Base-by-base conservation (phyloP, 2,797 vertebrate genomes). In the Eupleurogrammus muticus region DNA sequence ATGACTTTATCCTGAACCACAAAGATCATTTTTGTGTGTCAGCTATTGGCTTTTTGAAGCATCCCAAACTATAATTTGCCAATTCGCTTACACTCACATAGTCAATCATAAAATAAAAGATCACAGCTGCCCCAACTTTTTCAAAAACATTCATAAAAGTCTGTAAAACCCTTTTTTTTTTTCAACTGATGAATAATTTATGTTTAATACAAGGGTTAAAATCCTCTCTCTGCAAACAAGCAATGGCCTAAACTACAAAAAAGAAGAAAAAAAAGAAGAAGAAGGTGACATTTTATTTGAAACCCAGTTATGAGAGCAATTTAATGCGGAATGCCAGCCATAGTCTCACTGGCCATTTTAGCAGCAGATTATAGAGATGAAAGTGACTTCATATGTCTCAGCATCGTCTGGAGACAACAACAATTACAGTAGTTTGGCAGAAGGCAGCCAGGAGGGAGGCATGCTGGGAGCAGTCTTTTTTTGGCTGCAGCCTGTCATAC, bases 381-480 rank as follows among this genome's bases (percentile, higher is more conserved):
- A 87, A 90, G 80, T 52, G 42, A 44, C 69, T 66, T 80, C 59
- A 51, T 69, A 54, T 57, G 65, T 61, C 56, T 82, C 68, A 72
- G 60, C 52, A 70, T 82, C 57, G 66, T 81, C 70, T 67, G 63
- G 53, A 83, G 83, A 77, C 77, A 62, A 47, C 2, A 53, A 78
- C 81, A 87, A 85, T 85, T 86, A 79, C 80, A 75, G 63, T 47
- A 44, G 75, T 64, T 80, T 89, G 79, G 75, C 81, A 87, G 74
- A 61, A 86, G 69, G 73, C 70, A 73, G 76, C 44, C 77, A 69
- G 63, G 56, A 73, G 71, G 73, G 76, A 79, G 50, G 47, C 57
- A 24, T 2, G 5, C 40, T 11, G 56, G 68, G 69, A 56, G 54
- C 32, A 66, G 38, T 32, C 73, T 85, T 83, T 85, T 82, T 80